Base-by-base conservation (phyloP, 2,888 invertebrate species). In the Dysmachus trigonus region DNA sequence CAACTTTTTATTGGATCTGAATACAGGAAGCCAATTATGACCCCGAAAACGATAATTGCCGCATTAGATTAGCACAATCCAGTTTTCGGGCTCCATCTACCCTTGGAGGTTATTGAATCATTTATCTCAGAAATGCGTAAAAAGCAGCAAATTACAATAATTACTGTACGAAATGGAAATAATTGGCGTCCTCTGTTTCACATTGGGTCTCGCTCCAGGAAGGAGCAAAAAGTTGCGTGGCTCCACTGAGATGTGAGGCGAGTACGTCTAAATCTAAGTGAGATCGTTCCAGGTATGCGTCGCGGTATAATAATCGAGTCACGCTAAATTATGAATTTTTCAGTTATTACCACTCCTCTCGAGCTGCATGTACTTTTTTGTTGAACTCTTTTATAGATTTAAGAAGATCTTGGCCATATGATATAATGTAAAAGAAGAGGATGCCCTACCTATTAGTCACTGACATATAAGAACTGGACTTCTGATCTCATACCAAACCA, bases 121-220 rank as follows among this genome's bases (percentile, higher is more conserved):
- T 82, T 82, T 82, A 62, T 27, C 62, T 62, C 8, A 53, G 62
- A 82, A 82, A 79, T 47, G 47, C 51, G n/a, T 47, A 62, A 62
- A 62, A 62, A 62, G n/a, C 81, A 35, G 10, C 27, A 53, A 82
- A 62, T 82, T 62, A 53, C 33, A 62, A 62, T 82, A 82, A 82
- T 82, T 82, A 62, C 62, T 62, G 81, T n/a, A 82, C 62, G 41
- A 62, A 82, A 62, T 62, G 30, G 22, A 53, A 35, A 82, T 82
- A 82, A 82, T 62, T 82, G 81, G 81, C 81, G 81, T 82, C 81
- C 81, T 82, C 81, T 82, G 81, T 82, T 82, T 82, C 81, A 82
- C 81, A 82, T 82, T 82, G 81, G 35, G 30, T 13, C 18, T 10
- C 5, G 10, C 10, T 15, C 15, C 30, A 22, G 18, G 81, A 22